Percentiles rank a stretch among this genome's conserved stretches.
Evolutionary conservation across 2,888 invertebrate genomes (phyloP).

Genomic region (Globia sparganii): DNA sequence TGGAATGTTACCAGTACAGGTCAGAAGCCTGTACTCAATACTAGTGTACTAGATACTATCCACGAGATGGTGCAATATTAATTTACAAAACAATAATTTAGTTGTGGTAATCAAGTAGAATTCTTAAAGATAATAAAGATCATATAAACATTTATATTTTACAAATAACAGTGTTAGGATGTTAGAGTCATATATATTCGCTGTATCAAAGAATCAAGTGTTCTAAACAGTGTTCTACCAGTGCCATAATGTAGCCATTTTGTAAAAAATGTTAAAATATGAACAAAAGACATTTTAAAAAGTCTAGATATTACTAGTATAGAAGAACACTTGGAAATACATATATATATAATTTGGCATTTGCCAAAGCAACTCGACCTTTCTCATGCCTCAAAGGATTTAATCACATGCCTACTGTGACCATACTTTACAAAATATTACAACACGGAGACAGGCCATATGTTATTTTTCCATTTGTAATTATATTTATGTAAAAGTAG

Average conservation of each 20-base stretch:
- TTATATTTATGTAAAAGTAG: slow-evolving; percentile 33
- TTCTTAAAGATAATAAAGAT: slow-evolving; percentile 48
- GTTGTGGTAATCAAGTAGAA: slow-evolving; percentile 20
- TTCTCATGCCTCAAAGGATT: slow-evolving; percentile 9
- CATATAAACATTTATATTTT: slow-evolving; percentile 33
- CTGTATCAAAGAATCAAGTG: slow-evolving; percentile 8
- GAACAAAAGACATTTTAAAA: not conserved
- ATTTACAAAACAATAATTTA: slow-evolving; percentile 51
- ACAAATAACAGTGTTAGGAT: slow-evolving; percentile 30
- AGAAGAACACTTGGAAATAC: slow-evolving; percentile 1
- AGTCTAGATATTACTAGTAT: not conserved
- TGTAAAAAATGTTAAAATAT: not conserved
- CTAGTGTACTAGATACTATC: slow-evolving; percentile 34
- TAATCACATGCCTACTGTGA: slow-evolving; percentile 4
- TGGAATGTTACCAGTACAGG: slow-evolving; percentile 72
- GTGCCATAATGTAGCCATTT: not conserved
- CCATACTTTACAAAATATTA: slow-evolving; percentile 13
- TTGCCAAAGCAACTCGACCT: slow-evolving; percentile 10
- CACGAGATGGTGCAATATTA: slow-evolving; percentile 54
- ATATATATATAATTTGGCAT: not conserved
- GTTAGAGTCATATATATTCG: not conserved
- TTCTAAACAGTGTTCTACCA: slow-evolving; percentile 15
- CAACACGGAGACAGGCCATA: not conserved
- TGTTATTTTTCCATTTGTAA: slow-evolving; percentile 11
- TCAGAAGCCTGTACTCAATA: slow-evolving; percentile 42